Conservation (phyloP, 1,140 invertebrate genomes). For the Microplitis demolitor region DNA sequence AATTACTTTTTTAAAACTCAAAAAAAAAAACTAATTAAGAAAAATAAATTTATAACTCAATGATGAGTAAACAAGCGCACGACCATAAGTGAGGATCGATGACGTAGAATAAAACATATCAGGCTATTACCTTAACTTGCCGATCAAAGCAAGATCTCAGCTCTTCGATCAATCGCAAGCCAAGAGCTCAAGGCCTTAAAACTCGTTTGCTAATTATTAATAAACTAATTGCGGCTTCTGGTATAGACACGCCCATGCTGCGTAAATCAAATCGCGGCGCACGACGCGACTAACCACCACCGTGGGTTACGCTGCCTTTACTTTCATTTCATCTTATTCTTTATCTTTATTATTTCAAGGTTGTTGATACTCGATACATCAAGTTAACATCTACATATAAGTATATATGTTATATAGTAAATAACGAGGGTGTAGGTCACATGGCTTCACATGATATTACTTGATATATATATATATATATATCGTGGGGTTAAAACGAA, state of each 20-base stretch:
- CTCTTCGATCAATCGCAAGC: conserved; percentile 8
- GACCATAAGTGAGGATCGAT: background rate
- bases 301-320: background rate
- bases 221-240: conserved; percentile 24
- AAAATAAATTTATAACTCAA: too few species aligned
- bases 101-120: background rate
- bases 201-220: conserved; percentile 28
- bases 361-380: background rate
- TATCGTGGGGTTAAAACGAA: conserved; percentile 35
- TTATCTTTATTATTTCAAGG: background rate
- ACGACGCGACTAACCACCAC: background rate
- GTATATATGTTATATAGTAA: background rate
- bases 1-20: too few species aligned
- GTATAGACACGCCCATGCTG: conserved; percentile 8
- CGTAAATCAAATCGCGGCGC: conserved; percentile 16
- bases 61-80: too few species aligned
- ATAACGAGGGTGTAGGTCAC: conserved; percentile 28
- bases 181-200: conserved; percentile 5
- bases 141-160: too few species aligned
- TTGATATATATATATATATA: conserved; percentile 43
- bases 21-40: too few species aligned
- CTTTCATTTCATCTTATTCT: background rate
- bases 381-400: background rate
- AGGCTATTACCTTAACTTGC: background rate
- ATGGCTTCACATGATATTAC: conserved; percentile 40